phyloP scores from a whole-genome alignment of 2,888 invertebrate genomes.

The Abscondita cerata region DNA sequence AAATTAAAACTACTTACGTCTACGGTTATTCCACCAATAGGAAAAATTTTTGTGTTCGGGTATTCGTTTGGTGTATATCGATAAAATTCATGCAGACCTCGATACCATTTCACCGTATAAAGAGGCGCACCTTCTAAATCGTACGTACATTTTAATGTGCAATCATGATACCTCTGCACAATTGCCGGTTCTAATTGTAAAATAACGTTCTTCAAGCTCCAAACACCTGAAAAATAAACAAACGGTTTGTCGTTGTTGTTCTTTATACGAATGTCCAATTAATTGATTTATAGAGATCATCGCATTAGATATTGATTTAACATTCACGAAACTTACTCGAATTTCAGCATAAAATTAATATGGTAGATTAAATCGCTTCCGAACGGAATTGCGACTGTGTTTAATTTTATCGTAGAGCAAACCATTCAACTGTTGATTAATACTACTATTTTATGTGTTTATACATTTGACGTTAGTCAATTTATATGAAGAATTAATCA shows the following conservation, averaged over 20 bases:
- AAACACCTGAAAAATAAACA: slow-evolving; percentile 65
- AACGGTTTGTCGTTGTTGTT: too few relatives aligned
- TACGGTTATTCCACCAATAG: slow-evolving; percentile 75
- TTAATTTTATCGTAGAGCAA: slow-evolving; percentile 3
- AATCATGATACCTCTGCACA: slow-evolving; percentile 74
- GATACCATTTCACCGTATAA: slow-evolving; percentile 87
- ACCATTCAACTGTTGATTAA: background rate
- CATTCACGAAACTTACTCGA: background rate
- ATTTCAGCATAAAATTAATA: slow-evolving; percentile 11
- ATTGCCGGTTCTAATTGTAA: slow-evolving; percentile 73
- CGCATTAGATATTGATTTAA: slow-evolving; percentile 4
- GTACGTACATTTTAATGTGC: slow-evolving; percentile 75
- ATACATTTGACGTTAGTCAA: too few relatives aligned
- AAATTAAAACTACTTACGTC: slow-evolving; percentile 71
- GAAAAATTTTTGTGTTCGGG: slow-evolving; percentile 76
- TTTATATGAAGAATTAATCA: too few relatives aligned
- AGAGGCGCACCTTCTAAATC: slow-evolving; percentile 78
- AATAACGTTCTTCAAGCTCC: slow-evolving; percentile 74
- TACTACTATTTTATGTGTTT: too few relatives aligned
- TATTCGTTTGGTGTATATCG: slow-evolving; percentile 79
- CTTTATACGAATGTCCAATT: too few relatives aligned
- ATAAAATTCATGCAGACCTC: slow-evolving; percentile 84
- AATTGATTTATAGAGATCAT: background rate
- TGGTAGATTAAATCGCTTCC: slow-evolving; percentile 8
- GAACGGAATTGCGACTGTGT: slow-evolving; percentile 3